Evolutionary conservation across 2,113 vertebrate species (phyloP), one percentile per base, ranked within the genome.

Genomic region (Pelodiscus sinensis): DNA sequence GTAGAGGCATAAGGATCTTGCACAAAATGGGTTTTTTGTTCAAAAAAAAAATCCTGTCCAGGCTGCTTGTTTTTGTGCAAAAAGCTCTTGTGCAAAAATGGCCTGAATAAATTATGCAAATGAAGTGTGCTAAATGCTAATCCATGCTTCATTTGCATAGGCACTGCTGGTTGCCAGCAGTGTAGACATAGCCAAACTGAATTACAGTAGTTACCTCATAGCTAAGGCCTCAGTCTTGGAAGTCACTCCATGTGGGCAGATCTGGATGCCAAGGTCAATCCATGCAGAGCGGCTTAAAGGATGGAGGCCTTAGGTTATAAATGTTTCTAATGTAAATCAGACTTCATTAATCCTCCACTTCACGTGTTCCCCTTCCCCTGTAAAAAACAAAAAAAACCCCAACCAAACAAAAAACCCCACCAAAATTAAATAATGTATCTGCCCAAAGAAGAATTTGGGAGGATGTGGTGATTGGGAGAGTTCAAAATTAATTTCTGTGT

Each of bases 331-430:
- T 22, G 0, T 1, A 44, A 73, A 27, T n/a, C 82, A 24, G 55
- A 44, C 4, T 19, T 68, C 14, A 84, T 0, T 0, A 3, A 1
- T 65, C n/a, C 82, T 25, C 11, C 0, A 4, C 22, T n/a, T 0
- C 0, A 29, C 22, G 19, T 55, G 15, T 38, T 44, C n/a, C 29
- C 35, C 55, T 27, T n/a, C 35, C 44, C 18, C 12, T 0, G n/a
- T n/a, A 22, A 24, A 5, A 65, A n/a, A 44, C 44, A 27, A n/a
- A 22, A 24, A 5, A 65, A n/a, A 44, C 44, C 44, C 44, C 44
- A 44, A 44, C 44, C 44, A 44, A 44, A 44, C 6, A 44, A 44
- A 44, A 44, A 44, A 44, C 44, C 44, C 44, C 44, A 44, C 44
- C 44, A 44, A 44, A 44, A 44, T 44, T 44, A 44, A 44, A 44